Percentiles rank a stretch among this genome's conserved stretches.
Conservation (phyloP, 2,888 invertebrate genomes). For the Eristalis intricaria region DNA sequence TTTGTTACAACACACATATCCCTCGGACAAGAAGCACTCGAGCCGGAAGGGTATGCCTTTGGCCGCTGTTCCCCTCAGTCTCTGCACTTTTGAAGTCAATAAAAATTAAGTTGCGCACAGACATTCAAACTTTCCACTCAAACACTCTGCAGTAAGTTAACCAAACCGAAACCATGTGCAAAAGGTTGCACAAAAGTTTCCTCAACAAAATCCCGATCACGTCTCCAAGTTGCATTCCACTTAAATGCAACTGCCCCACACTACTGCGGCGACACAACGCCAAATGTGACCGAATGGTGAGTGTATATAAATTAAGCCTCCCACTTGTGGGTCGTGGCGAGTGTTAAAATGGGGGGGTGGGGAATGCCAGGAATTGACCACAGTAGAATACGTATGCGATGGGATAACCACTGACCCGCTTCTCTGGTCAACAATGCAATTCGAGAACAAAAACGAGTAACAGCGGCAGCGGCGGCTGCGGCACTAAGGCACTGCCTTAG, state of each 20-base stretch:
- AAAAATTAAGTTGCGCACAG: conserved; percentile 48
- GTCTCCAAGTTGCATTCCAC: conserved; percentile 54
- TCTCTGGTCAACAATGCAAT: conserved; percentile 33
- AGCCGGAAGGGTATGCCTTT: conserved; percentile 43
- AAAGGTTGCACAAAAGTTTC: conserved; percentile 47
- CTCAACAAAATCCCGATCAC: conserved; percentile 67
- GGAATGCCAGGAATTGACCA: conserved; percentile 50
- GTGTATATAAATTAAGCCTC: conserved; percentile 63
- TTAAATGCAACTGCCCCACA: conserved; percentile 29
- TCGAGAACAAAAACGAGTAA: conserved; percentile 22
- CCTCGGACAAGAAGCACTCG: conserved; percentile 51
- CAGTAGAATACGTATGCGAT: conserved; percentile 52
- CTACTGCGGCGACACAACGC: conserved; percentile 37
- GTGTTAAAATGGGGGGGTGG: background rate
- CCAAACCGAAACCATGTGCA: conserved; percentile 41
- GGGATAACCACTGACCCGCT: conserved; percentile 43
- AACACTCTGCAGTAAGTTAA: conserved; percentile 49
- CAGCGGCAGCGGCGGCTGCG: background rate
- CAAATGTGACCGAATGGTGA: conserved; percentile 64
- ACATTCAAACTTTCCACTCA: conserved; percentile 16
- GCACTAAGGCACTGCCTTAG: background rate
- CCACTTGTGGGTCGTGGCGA: conserved; percentile 31
- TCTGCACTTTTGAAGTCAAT: conserved; percentile 52
- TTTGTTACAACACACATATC: conserved; percentile 36
- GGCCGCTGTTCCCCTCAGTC: conserved; percentile 15